Percentiles rank a stretch among this genome's conserved stretches.
Conservation (phyloP, 2,888 invertebrate species). For the Cryptocephalus primarius region DNA sequence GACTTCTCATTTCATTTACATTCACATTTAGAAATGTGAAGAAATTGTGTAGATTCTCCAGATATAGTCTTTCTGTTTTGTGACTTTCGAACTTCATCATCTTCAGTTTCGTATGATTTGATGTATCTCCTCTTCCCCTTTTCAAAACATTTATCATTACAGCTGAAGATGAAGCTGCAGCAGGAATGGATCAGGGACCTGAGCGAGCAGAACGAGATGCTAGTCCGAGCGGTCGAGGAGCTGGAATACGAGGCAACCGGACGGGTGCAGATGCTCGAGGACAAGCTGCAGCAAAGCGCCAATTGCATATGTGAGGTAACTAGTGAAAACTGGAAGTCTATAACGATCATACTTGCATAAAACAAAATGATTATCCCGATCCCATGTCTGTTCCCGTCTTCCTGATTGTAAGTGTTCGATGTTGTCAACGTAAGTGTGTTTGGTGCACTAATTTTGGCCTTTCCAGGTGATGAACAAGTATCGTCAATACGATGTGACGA, state of each 20-base stretch:
- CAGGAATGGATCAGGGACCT: conserved; percentile 57
- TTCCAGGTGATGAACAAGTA: conserved; percentile 32
- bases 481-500: conserved; percentile 24
- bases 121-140: not conserved
- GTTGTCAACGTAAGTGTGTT: too few relatives aligned
- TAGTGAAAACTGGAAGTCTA: not conserved
- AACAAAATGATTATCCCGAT: conserved; percentile 6
- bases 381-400: conserved; percentile 13
- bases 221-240: conserved; percentile 55
- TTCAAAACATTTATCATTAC: conserved; percentile 14
- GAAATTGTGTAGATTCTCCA: too few relatives aligned
- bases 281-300: conserved; percentile 38
- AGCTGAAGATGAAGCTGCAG: conserved; percentile 55
- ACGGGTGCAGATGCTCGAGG: conserved; percentile 44
- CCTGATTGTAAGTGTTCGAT: not conserved
- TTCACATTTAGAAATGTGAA: too few relatives aligned
- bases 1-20: too few relatives aligned
- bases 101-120: not conserved
- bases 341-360: too few relatives aligned
- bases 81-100: not conserved
- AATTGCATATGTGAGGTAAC: conserved; percentile 35
- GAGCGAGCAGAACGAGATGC: conserved; percentile 54
- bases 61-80: not conserved
- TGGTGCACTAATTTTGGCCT: too few relatives aligned
- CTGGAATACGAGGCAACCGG: conserved; percentile 53